phyloP scores from a whole-genome alignment of 2,797 vertebrate species.

The Glossophaga mutica region DNA sequence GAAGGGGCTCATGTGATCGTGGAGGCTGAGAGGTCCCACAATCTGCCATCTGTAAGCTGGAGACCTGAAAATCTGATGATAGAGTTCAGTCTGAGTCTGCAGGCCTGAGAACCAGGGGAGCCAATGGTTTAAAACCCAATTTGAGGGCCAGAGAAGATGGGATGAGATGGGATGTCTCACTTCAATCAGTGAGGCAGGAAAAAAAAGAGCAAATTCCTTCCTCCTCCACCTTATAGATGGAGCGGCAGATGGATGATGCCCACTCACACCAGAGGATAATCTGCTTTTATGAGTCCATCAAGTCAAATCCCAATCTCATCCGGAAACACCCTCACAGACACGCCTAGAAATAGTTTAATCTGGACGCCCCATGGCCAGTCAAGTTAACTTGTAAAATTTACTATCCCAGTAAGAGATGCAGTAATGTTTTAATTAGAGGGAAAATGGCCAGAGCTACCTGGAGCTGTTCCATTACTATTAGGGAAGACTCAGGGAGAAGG shows the following conservation, averaged over 20 bases:
- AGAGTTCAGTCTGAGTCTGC: not conserved
- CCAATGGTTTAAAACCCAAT: not conserved
- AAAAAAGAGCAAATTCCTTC: not conserved
- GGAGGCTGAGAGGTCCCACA: not conserved
- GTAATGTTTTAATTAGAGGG: not conserved
- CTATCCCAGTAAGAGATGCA: not conserved
- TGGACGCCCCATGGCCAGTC: not conserved
- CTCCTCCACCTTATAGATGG: not conserved
- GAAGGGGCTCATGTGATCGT: not conserved
- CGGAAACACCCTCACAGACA: not conserved
- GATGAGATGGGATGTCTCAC: not conserved
- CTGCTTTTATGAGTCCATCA: not conserved
- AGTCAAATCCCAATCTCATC: not conserved
- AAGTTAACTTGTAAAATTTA: not conserved
- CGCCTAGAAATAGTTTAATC: not conserved
- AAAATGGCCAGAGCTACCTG: not conserved
- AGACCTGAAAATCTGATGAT: not conserved
- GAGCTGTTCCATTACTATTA: not conserved
- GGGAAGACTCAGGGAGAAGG: not conserved
- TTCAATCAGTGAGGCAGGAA: not conserved
- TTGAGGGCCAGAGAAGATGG: not conserved
- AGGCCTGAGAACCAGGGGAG: not conserved
- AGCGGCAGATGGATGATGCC: not conserved
- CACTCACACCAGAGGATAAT: not conserved
- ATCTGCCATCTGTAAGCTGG: not conserved